phyloP scores from a whole-genome alignment of 2,113 vertebrate genomes.

The Seriola dumerili region DNA sequence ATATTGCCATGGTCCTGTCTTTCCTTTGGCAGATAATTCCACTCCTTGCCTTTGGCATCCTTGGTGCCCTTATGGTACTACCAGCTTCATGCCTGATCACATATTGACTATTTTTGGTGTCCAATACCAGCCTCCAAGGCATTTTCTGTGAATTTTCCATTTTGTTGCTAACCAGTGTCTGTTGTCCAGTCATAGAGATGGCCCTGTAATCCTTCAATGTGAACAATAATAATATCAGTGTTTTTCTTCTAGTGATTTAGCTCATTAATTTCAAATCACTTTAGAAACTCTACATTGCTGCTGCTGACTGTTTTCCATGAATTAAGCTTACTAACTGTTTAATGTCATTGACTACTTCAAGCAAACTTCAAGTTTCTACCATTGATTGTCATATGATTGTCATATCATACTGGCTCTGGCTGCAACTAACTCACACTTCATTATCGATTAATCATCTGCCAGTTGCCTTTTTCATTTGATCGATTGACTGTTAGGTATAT shows the following conservation, averaged over 20 bases:
- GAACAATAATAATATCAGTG: not conserved
- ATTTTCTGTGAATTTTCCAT: constrained; percentile 21
- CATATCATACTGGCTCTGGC: not conserved
- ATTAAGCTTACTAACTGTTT: not conserved
- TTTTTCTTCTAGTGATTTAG: not conserved
- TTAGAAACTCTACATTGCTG: not conserved
- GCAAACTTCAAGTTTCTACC: not conserved
- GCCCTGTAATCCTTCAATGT: not conserved
- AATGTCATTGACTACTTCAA: not conserved
- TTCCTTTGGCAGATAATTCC: constrained; percentile 32
- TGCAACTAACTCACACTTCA: not conserved
- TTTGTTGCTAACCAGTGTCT: constrained; percentile 15
- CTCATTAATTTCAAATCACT: not conserved
- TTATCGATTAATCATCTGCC: not conserved
- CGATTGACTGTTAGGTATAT: not conserved
- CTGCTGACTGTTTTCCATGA: not conserved
- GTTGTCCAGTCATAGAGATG: constrained; percentile 16
- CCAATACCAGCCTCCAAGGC: not conserved
- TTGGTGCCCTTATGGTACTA: constrained; percentile 53
- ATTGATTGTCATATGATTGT: not conserved
- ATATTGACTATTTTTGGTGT: constrained; percentile 36
- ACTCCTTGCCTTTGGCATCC: constrained; percentile 36
- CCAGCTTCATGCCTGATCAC: constrained; percentile 38
- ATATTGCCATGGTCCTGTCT: not conserved
- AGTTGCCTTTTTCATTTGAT: not conserved